These are phyloP conservation scores for Temnothorax rugatulus DNA, from an alignment of 2,888 invertebrate species.

Conservation along the genomic window DNA sequence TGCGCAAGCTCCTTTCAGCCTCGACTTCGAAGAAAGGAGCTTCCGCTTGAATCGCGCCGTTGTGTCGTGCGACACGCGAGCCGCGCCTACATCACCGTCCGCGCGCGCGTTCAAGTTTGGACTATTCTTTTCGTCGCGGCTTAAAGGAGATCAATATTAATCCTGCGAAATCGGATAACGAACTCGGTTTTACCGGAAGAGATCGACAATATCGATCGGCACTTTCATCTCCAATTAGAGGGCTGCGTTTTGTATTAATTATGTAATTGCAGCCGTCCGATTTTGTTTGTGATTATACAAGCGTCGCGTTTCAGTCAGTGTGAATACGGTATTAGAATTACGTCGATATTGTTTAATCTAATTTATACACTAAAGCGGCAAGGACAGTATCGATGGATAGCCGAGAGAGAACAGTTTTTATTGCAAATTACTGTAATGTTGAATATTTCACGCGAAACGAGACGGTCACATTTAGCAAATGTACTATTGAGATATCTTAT, in stretches of 20 bases:
- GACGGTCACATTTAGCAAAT: conserved; percentile 18
- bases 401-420: background rate
- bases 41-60: conserved; percentile 54
- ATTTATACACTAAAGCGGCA: background rate
- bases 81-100: conserved; percentile 28
- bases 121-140: conserved; percentile 14
- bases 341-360: background rate
- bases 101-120: background rate
- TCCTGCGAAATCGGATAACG: conserved; percentile 1
- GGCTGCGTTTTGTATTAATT: background rate
- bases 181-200: background rate
- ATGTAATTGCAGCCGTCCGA: background rate
- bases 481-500: conserved; percentile 24
- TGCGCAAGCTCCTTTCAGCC: conserved; percentile 49
- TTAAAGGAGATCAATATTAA: conserved; percentile 29
- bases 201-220: background rate
- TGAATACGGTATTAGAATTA: background rate
- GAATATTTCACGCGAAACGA: background rate
- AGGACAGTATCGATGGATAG: background rate
- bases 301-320: background rate
- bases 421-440: conserved; percentile 25
- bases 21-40: conserved; percentile 32
- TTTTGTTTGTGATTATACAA: background rate
- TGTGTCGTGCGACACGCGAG: conserved; percentile 40
- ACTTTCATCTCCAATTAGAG: background rate